phyloP scores from a whole-genome alignment of 2,888 invertebrate species.

The Hirudinaria manillensis region DNA sequence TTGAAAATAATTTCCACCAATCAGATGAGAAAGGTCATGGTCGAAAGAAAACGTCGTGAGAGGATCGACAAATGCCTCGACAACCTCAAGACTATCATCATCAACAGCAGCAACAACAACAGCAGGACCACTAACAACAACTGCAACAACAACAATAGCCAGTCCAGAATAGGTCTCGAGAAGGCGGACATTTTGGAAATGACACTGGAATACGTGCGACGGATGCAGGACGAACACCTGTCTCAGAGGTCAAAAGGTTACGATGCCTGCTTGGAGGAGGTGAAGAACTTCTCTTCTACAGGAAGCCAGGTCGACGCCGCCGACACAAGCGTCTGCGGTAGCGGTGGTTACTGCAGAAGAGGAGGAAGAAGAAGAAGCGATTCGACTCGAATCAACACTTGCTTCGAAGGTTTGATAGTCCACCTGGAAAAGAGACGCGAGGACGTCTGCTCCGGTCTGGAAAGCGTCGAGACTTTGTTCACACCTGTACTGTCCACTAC shows the following conservation, averaged over 20 bases:
- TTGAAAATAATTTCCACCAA: too few relatives aligned
- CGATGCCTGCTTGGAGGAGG: background rate
- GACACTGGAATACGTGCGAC: background rate
- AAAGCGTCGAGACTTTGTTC: too few relatives aligned
- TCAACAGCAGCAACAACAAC: background rate
- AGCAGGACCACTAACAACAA: background rate
- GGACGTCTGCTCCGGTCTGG: too few relatives aligned
- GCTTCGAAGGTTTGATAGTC: too few relatives aligned
- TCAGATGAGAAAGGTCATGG: slow-evolving; percentile 2
- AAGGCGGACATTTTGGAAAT: slow-evolving; percentile 10
- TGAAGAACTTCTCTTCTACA: background rate
- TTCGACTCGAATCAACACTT: too few relatives aligned
- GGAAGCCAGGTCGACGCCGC: too few relatives aligned
- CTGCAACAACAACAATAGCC: background rate
- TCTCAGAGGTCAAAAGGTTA: slow-evolving; percentile 6
- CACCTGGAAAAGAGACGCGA: too few relatives aligned
- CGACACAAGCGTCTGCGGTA: too few relatives aligned
- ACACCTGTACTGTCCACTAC: too few relatives aligned
- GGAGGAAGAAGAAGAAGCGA: too few relatives aligned
- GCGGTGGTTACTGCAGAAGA: too few relatives aligned
- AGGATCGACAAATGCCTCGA: slow-evolving; percentile 11
- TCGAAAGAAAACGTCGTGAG: background rate
- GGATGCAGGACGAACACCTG: background rate
- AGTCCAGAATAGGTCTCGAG: background rate
- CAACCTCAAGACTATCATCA: background rate